Evolutionary conservation across 2,888 invertebrate genomes (phyloP), one percentile per base, ranked within the genome.

Genomic region (Lithophane leautieri): DNA sequence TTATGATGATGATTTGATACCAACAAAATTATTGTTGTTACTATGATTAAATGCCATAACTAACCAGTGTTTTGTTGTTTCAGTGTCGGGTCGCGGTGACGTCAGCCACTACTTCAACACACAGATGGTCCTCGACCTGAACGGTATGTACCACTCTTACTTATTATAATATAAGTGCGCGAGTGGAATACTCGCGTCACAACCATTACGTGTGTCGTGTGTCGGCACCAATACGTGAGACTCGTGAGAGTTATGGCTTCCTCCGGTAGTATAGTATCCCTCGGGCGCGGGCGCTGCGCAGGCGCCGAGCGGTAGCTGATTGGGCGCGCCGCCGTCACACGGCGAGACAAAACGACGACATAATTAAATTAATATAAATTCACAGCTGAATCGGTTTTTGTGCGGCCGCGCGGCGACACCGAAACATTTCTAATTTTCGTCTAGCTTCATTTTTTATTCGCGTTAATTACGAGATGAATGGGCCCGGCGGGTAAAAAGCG

Each of bases 61-160:
- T 50, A 42, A 72, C 16, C 88, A 4, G 34, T 65, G 11, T 12
- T 88, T 84, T 90, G 79, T 93, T 94, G 94, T 96, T 95, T 86
- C 96, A 96, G 96, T 95, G 91, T 92, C 96, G 91, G 95, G 94
- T 86, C 96, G 95, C 92, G 95, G 95, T 89, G 95, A 95, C 95
- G 95, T 95, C 92, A 93, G 92, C 93, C 93, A 94, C 91, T 96
- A 90, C 93, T 96, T 95, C 95, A 94, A 95, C 91, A 95, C 96
- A 84, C 96, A 96, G 92, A 95, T 96, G 96, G 94, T 96, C 92
- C 94, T 96, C 92, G 96, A 96, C 93, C 95, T 96, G 88, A 95
- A 96, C 91, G 96, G 96, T 96, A 88, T 91, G 96, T 94, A 71
- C 65, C 74, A 58, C 25, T 73, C 19, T 50, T 44, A 56, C 86